These are phyloP conservation scores for Ciona savignyi DNA, from an alignment of 23 tunicate species.

Conservation along the genomic window DNA sequence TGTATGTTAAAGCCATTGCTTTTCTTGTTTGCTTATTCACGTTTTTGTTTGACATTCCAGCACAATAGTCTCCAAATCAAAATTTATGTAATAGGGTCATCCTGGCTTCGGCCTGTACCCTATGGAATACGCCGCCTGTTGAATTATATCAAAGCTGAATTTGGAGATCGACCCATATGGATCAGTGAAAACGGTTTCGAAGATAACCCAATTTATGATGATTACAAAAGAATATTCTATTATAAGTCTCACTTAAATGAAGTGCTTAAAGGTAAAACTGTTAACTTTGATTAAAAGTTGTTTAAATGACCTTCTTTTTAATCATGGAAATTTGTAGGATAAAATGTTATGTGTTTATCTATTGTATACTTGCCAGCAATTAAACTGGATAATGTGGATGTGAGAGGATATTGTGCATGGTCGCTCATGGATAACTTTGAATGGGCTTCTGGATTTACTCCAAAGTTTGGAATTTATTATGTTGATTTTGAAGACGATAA, in stretches of 20 bases:
- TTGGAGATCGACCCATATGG: conserved; percentile 57
- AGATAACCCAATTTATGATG: conserved; percentile 70
- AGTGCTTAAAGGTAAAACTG: conserved; percentile 87
- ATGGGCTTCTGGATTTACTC: conserved; percentile 82
- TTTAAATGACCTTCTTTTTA: too few species aligned
- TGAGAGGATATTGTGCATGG: conserved; percentile 82
- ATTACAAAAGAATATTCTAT: conserved; percentile 51
- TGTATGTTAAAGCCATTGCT: too few species aligned
- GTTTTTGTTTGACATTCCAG: too few species aligned
- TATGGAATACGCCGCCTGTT: conserved; percentile 83
- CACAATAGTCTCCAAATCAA: too few species aligned
- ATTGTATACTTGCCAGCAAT: too few species aligned
- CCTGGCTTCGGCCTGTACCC: conserved; percentile 87
- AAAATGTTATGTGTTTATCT: too few species aligned
- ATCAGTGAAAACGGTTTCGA: conserved; percentile 98
- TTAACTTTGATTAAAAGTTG: too few species aligned
- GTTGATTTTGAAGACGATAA: conserved; percentile 84
- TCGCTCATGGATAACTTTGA: conserved; percentile 90
- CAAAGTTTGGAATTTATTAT: conserved; percentile 90
- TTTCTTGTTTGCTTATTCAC: too few species aligned
- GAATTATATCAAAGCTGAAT: conserved; percentile 74
- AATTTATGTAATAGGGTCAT: conserved; percentile 68
- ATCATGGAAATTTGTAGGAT: too few species aligned
- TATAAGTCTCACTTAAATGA: conserved; percentile 86
- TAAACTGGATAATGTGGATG: conserved; percentile 75